A percentile compares a stretch with the other conserved stretches of the same genome.
These are phyloP conservation scores for Coryphaenoides rupestris DNA, from an alignment of 2,113 vertebrate genomes.

Conservation along the genomic window DNA sequence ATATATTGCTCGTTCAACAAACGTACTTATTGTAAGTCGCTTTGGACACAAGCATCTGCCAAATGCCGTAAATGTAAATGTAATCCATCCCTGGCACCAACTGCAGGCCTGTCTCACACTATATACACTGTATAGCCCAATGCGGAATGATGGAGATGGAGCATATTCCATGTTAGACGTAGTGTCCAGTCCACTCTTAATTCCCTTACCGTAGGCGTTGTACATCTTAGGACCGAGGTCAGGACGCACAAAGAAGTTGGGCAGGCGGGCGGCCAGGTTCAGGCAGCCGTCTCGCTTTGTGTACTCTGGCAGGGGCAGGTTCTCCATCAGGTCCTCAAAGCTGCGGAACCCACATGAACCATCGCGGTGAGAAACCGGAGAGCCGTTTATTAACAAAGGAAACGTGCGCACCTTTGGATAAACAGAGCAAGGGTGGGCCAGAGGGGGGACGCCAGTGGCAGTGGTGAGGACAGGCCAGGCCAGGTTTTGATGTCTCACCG, in stretches of 20 bases:
- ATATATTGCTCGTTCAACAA: no score
- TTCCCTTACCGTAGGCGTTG: conserved; percentile 91
- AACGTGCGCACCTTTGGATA: not conserved
- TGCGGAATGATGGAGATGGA: no score
- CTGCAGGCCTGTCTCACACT: no score
- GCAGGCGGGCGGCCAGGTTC: conserved; percentile 93
- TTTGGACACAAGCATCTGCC: no score
- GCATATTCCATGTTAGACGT: no score
- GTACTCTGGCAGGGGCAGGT: conserved; percentile 96
- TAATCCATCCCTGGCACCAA: no score
- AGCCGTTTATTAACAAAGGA: not conserved
- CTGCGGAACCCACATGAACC: conserved; percentile 57
- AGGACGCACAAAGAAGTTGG: conserved; percentile 97
- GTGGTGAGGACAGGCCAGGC: no score
- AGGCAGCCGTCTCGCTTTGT: conserved; percentile 96
- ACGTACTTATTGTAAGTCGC: no score
- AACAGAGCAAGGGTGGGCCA: not conserved
- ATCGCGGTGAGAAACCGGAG: not conserved
- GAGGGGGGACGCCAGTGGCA: not conserved
- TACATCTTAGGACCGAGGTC: conserved; percentile 99
- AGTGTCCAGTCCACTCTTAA: no score
- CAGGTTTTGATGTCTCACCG: no score
- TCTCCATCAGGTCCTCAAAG: conserved; percentile 96
- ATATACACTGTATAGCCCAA: no score
- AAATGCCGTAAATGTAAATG: no score